Evolutionary conservation across 2,888 invertebrate genomes (phyloP).

Genomic region (Cheilosia pagana): DNA sequence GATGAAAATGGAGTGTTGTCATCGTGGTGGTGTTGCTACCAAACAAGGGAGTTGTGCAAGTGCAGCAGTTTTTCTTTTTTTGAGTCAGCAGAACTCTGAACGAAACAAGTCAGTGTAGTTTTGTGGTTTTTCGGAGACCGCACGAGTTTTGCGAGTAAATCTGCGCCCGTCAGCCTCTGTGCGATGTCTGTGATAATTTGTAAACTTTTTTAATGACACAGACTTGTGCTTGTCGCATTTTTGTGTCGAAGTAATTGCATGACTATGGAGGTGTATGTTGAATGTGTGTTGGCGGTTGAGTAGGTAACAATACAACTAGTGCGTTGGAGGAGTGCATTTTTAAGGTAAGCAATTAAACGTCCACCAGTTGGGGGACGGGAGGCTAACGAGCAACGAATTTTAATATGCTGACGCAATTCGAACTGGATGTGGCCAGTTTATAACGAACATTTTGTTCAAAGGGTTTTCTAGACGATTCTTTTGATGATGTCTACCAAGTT

Average conservation of each 20-base stretch:
- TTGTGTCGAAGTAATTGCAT: slow-evolving; percentile 7
- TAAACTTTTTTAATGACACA: slow-evolving; percentile 50
- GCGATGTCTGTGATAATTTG: slow-evolving; percentile 42
- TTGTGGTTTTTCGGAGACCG: slow-evolving; percentile 43
- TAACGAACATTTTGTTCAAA: too few relatives aligned
- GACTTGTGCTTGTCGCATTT: slow-evolving; percentile 38
- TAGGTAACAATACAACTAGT: not conserved
- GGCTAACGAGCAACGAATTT: too few relatives aligned
- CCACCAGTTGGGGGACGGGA: too few relatives aligned
- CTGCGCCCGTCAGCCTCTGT: slow-evolving; percentile 48
- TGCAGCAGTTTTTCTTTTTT: slow-evolving; percentile 5
- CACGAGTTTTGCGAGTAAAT: slow-evolving; percentile 62
- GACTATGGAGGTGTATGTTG: not conserved
- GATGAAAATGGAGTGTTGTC: slow-evolving; percentile 44
- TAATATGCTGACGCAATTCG: too few relatives aligned
- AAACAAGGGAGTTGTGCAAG: slow-evolving; percentile 47
- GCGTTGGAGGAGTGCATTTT: not conserved
- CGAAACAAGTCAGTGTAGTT: slow-evolving; percentile 59
- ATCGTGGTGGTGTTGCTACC: slow-evolving; percentile 31
- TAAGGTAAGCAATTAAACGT: too few relatives aligned
- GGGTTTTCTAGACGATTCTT: too few relatives aligned
- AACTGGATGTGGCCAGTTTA: too few relatives aligned
- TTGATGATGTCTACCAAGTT: too few relatives aligned
- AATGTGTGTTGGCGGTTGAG: not conserved
- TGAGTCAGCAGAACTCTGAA: slow-evolving; percentile 50